phyloP scores from a whole-genome alignment of 2,888 invertebrate genomes.

The Resseliella maxima region DNA sequence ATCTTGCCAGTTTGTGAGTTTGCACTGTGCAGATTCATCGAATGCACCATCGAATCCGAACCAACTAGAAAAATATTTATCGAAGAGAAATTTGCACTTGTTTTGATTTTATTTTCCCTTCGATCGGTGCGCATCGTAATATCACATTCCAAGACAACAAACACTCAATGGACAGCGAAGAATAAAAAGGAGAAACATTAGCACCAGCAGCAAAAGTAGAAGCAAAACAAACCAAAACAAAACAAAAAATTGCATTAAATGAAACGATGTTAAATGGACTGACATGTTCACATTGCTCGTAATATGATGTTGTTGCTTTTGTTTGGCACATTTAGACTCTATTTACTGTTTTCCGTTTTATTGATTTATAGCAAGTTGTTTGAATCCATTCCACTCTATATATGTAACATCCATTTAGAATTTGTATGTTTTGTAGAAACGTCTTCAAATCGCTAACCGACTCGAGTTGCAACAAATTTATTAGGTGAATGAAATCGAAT shows the following conservation, averaged over 20 bases:
- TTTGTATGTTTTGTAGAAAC: not conserved
- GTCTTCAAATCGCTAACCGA: not conserved
- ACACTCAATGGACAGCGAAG: no score
- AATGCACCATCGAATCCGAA: not conserved
- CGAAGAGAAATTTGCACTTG: conserved; percentile 34
- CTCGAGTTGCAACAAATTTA: not conserved
- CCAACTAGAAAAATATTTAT: not conserved
- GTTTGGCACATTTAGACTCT: not conserved
- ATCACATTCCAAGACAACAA: no score
- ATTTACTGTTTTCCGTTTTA: not conserved
- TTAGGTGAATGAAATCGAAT: conserved; percentile 48
- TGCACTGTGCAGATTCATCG: not conserved
- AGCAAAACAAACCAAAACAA: not conserved
- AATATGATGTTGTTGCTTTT: not conserved
- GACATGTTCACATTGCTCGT: conserved; percentile 3
- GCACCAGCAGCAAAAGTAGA: not conserved
- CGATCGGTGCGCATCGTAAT: conserved; percentile 5
- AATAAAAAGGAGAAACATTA: no score
- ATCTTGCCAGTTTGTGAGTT: no score
- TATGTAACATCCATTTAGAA: not conserved
- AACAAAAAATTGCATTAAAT: not conserved
- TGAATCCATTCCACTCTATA: not conserved
- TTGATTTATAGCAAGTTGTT: not conserved
- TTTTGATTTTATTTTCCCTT: conserved; percentile 31
- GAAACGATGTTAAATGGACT: conserved; percentile 32